Evolutionary conservation across 2,113 vertebrate species (phyloP).

Genomic region (Sisor rabdophorus): DNA sequence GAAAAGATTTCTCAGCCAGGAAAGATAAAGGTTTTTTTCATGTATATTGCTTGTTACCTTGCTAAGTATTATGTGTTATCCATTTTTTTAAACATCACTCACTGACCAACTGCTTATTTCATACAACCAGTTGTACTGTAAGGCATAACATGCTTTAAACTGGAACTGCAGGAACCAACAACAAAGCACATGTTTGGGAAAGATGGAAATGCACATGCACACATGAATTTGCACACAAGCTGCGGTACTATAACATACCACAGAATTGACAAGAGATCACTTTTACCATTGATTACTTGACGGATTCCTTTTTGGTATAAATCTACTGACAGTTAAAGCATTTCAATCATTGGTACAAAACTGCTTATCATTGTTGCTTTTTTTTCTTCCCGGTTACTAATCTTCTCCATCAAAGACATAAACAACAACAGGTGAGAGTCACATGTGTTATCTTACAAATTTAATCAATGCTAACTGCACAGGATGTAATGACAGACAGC

Average conservation of each 20-base stretch:
- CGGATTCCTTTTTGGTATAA: neutral
- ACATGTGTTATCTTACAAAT: too few species aligned
- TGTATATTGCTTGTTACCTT: too few species aligned
- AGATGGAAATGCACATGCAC: neutral
- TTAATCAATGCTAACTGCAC: neutral
- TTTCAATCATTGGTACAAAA: neutral
- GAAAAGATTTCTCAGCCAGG: neutral
- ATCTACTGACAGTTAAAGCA: neutral
- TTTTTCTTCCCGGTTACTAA: neutral
- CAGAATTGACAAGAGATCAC: neutral
- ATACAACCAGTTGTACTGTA: neutral
- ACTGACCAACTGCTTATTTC: neutral
- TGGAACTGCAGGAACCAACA: neutral
- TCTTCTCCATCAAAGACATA: neutral
- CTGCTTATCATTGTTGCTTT: neutral
- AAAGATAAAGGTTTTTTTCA: neutral
- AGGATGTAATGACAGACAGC: constrained; percentile 18
- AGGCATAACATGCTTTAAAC: neutral
- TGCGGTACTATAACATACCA: neutral
- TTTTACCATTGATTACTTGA: neutral
- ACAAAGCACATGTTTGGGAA: too few species aligned
- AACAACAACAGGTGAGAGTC: neutral
- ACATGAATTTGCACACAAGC: constrained; percentile 14
- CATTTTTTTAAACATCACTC: too few species aligned
- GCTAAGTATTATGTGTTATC: too few species aligned